Evolutionary conservation across 2,888 invertebrate genomes (phyloP), one percentile per base, ranked within the genome.

Genomic region (Dioctria linearis): DNA sequence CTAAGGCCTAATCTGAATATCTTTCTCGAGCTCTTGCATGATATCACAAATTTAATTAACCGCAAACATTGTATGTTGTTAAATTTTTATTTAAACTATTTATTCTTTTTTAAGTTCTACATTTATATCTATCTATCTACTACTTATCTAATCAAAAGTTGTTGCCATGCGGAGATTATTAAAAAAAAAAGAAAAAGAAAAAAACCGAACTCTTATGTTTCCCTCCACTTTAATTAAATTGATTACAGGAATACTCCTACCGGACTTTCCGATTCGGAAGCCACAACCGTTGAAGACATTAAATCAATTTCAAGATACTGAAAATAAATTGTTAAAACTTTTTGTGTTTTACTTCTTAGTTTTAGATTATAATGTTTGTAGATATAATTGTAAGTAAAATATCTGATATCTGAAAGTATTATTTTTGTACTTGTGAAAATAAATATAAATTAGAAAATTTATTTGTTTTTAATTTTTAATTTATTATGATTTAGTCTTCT

Each of bases 261-360:
- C 54, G 84, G 85, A 79, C 83, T 85, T 71, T 86, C 86, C 8
- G 85, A 85, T 82, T 85, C 87, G 37, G 84, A 86, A 84, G 84
- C 86, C 80, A 86, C 86, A n/a, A 85, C 84, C 78, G 84, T 83
- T 39, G 84, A 84, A 82, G 84, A 84, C 83, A 83, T 84, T 83
- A 54, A 63, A 42, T 51, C 78, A 51, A 65, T 54, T 78, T 39
- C 49, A 11, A 66, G 66, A 54, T 78, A 25, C 8, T 78, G 9
- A 66, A 66, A 66, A 78, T 78, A 78, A 78, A 63, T 43, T 25
- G 25, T 63, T 39, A n/a, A 63, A 61, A 25, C n/a, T 6, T 49
- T 37, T 76, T 43, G 76, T 46, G 49, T 76, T 76, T 76, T 76
- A 76, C 40, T 76, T 71, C 25, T 69, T 39, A 42, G 37, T 39